Base-by-base conservation (phyloP, 1,140 invertebrate genomes). In the Chironomus tepperi region DNA sequence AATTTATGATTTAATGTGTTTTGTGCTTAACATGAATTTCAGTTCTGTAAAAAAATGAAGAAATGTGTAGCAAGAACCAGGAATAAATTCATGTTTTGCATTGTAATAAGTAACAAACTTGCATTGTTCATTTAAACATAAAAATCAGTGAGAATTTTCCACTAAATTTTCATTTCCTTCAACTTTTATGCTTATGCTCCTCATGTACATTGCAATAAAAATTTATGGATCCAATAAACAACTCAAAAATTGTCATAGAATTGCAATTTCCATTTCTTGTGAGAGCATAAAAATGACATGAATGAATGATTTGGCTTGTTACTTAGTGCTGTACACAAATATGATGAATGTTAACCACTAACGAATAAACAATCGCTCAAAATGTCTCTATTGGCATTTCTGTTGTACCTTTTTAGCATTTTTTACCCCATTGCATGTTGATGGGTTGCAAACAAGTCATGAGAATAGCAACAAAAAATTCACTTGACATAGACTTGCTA, bases 201-300 rank as follows among this genome's bases (percentile, higher is more conserved):
- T 34, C 24, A 34, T 34, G 24, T 34, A 34, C 47, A n/a, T 18
- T 16, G 16, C 16, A 67, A 67, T 67, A 67, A 67, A 67, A 67
- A 67, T 67, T 67, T 67, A 67, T n/a, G 64, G n/a, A 3, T 2
- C 15, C 64, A 67, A 67, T 67, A 67, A 67, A 67, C n/a, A 67
- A 67, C n/a, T 19, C n/a, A 67, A 7, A 18, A 67, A 19, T 19
- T 7, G 18, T n/a, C 8, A 7, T 3, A 18, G 16, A 15, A 18
- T 1, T 67, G 64, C 64, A 67, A 16, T 67, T 67, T 67, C 16
- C 64, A 2, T 2, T 57, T 57, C n/a, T 57, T n/a, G n/a, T n/a
- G 7, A 10, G 47, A 10, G n/a, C 47, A 57, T n/a, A 57, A 10
- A 57, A 10, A 57, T 57, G 47, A 34, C 24, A 34, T 34, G 24